These are phyloP conservation scores for Eriosoma lanigerum DNA, from an alignment of 1,140 invertebrate species.

Conservation along the genomic window DNA sequence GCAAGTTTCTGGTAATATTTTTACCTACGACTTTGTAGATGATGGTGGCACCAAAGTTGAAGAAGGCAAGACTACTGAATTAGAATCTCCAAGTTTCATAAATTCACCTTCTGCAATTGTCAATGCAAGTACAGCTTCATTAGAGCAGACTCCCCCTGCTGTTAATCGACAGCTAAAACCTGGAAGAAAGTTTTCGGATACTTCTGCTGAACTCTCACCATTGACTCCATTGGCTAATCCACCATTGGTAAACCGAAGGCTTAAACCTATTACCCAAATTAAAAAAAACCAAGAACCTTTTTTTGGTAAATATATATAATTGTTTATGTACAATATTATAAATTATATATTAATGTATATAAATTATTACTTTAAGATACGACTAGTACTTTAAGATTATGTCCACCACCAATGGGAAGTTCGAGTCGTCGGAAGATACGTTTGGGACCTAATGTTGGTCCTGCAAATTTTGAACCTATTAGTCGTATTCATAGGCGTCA, in stretches of 20 bases:
- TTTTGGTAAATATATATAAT: constrained; percentile 38
- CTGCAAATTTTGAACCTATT: constrained; percentile 48
- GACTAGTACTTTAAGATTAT: constrained; percentile 53
- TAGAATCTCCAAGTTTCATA: constrained; percentile 64
- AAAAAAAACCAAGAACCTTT: constrained; percentile 45
- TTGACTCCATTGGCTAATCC: constrained; percentile 57
- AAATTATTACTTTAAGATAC: constrained; percentile 21
- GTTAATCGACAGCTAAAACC: constrained; percentile 81
- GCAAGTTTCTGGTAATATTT: constrained; percentile 60
- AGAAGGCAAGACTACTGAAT: constrained; percentile 55
- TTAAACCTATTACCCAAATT: constrained; percentile 58
- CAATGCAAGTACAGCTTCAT: constrained; percentile 38
- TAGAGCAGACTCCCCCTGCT: constrained; percentile 66
- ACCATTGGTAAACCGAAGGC: constrained; percentile 63
- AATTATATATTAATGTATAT: not conserved
- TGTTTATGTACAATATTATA: not conserved
- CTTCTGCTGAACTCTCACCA: constrained; percentile 57
- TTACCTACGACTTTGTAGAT: constrained; percentile 63
- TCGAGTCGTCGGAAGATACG: constrained; percentile 54
- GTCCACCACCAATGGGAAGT: constrained; percentile 55
- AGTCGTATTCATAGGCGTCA: constrained; percentile 50
- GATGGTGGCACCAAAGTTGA: constrained; percentile 36
- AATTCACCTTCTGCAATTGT: constrained; percentile 55
- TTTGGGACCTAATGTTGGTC: constrained; percentile 58
- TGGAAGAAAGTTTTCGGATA: constrained; percentile 64